phyloP scores from a whole-genome alignment of 2,797 vertebrate species.

The Urophycis tenuis region DNA sequence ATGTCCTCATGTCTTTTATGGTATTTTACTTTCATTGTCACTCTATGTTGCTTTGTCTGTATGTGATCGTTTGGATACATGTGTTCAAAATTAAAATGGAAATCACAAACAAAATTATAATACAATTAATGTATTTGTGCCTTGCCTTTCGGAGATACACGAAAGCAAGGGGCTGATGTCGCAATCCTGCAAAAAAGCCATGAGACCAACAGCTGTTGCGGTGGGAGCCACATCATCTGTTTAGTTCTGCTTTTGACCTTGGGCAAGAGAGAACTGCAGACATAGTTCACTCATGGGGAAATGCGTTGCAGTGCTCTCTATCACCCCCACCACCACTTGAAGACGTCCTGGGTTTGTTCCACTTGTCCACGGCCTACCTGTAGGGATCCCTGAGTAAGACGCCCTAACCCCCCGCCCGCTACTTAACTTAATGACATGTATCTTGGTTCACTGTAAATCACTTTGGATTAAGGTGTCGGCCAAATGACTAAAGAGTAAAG shows the following conservation, averaged over 20 bases:
- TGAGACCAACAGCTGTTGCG: background rate
- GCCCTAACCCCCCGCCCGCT: too few species aligned
- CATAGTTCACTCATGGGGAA: background rate
- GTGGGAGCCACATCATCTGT: background rate
- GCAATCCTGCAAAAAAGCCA: background rate
- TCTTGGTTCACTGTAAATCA: too few species aligned
- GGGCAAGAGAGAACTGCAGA: background rate
- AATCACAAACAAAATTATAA: background rate
- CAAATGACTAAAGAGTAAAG: background rate
- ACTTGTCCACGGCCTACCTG: background rate
- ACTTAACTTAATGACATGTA: too few species aligned
- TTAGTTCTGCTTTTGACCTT: constrained; percentile 1
- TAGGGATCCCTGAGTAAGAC: background rate
- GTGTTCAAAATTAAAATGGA: too few species aligned
- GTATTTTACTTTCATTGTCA: too few species aligned
- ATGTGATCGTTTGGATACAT: background rate
- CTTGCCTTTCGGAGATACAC: background rate
- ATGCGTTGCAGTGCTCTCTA: background rate
- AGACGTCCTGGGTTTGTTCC: background rate
- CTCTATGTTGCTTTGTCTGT: background rate
- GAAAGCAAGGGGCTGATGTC: background rate
- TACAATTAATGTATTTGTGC: background rate
- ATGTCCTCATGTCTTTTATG: too few species aligned
- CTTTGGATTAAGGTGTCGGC: too few species aligned
- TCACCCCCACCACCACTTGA: too few species aligned